A percentile compares a stretch with the other conserved stretches of the same genome.
phyloP scores from a whole-genome alignment of 35 echinoderm and acorn worm genomes.

The Apostichopus japonicus region DNA sequence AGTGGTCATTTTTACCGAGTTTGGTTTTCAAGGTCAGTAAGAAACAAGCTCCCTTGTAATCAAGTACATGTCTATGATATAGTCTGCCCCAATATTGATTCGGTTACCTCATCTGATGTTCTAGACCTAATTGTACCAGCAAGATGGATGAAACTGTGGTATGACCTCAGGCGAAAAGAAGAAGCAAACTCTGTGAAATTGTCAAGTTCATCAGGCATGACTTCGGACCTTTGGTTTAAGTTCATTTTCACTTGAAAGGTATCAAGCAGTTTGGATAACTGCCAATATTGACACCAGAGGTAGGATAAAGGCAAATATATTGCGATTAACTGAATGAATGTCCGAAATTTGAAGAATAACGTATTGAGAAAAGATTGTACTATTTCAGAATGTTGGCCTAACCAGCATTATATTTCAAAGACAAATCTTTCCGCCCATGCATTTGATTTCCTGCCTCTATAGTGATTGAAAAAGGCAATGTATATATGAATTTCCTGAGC shows the following conservation, averaged over 20 bases:
- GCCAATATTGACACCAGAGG: too few species aligned
- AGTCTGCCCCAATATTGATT: not conserved
- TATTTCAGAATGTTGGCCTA: too few species aligned
- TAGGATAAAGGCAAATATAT: too few species aligned
- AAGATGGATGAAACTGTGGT: not conserved
- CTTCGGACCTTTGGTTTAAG: not conserved
- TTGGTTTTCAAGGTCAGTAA: not conserved
- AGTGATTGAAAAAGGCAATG: too few species aligned
- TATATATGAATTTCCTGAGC: too few species aligned
- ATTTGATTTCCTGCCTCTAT: too few species aligned
- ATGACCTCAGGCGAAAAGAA: not conserved
- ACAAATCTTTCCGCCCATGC: too few species aligned
- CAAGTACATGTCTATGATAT: not conserved
- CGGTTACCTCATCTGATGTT: not conserved
- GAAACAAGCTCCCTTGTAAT: not conserved
- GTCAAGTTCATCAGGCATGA: not conserved
- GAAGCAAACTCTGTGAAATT: not conserved
- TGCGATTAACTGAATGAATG: too few species aligned
- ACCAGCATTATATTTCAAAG: too few species aligned
- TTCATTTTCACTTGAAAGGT: not conserved
- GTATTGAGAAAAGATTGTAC: too few species aligned
- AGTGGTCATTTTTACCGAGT: not conserved
- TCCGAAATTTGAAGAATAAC: too few species aligned
- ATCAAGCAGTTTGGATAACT: not conserved
- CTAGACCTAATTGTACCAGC: not conserved